Evolutionary conservation across 2,888 invertebrate species (phyloP), one percentile per base, ranked within the genome.

Genomic region (Zygothrica quintamaculata): DNA sequence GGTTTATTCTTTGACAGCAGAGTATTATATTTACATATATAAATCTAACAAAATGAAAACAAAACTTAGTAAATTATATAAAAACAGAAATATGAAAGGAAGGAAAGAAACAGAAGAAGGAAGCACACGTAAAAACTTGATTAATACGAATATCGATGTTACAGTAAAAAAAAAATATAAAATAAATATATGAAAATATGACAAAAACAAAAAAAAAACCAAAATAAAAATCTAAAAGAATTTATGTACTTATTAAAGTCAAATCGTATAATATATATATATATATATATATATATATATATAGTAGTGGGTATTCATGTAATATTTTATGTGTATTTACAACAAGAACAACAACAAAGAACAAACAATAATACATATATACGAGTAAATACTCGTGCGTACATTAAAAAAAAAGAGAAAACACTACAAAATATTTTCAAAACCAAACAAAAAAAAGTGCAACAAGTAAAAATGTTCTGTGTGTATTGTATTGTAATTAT

Each of bases 201-300:
- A 34, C 8, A 47, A n/a, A 29, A n/a, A 25, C 12, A 16, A 16
- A 12, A 34, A 57, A 29, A 40, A n/a, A n/a, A n/a, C n/a, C n/a
- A n/a, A n/a, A n/a, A n/a, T n/a, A 29, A 7, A 29, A 29, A 29
- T 29, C 37, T 39, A 51, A 7, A n/a, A 44, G 66, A 66, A 70
- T 70, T 72, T 70, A 73, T 72, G 37, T 66, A 72, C 48, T 59
- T 46, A 46, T 5, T 40, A 31, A 59, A 53, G 39, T 18, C 5
- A 37, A 36, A 39, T 53, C 34, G 15, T 25, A 47, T 31, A 59
- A 40, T 52, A 39, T n/a, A n/a, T n/a, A n/a, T n/a, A n/a, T n/a
- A n/a, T n/a, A n/a, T n/a, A n/a, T n/a, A n/a, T n/a, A n/a, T n/a
- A n/a, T n/a, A n/a, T n/a, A n/a, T n/a, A n/a, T n/a, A n/a, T 29